These are phyloP conservation scores for Malurus cyaneus DNA, from an alignment of 2,113 vertebrate genomes.

Conservation along the genomic window DNA sequence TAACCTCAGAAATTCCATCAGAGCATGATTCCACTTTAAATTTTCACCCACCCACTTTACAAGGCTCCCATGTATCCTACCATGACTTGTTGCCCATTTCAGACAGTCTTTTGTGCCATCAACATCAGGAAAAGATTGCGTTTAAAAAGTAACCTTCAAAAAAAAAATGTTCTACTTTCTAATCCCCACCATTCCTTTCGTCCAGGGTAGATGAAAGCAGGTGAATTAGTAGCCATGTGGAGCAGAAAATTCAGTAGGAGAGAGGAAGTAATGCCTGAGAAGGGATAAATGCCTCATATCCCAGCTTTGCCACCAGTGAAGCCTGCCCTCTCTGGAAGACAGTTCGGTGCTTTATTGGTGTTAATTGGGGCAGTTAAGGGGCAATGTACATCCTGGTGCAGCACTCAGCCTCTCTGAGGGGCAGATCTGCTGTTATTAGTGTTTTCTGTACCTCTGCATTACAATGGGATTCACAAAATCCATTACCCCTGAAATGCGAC, in stretches of 20 bases:
- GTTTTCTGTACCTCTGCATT: background rate
- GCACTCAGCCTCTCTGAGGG: background rate
- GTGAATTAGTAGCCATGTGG: background rate
- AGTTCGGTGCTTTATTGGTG: background rate
- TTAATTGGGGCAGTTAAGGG: background rate
- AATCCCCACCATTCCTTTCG: background rate
- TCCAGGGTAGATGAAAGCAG: background rate
- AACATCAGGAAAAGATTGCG: background rate
- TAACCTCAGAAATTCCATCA: background rate
- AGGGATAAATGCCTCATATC: background rate
- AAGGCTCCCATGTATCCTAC: background rate
- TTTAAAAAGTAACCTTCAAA: background rate
- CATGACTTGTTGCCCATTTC: background rate
- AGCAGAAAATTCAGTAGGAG: background rate
- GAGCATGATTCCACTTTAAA: background rate
- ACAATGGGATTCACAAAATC: too few species aligned
- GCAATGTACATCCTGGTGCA: background rate
- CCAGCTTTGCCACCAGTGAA: background rate
- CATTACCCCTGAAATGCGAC: background rate
- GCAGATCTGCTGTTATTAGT: background rate
- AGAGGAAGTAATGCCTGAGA: background rate
- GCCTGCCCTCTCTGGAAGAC: background rate
- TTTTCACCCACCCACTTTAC: background rate
- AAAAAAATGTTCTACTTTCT: background rate
- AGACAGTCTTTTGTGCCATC: background rate